Percentiles rank a stretch among this genome's conserved stretches.
Evolutionary conservation across 2,888 invertebrate genomes (phyloP).

Genomic region (Meloe dianella): DNA sequence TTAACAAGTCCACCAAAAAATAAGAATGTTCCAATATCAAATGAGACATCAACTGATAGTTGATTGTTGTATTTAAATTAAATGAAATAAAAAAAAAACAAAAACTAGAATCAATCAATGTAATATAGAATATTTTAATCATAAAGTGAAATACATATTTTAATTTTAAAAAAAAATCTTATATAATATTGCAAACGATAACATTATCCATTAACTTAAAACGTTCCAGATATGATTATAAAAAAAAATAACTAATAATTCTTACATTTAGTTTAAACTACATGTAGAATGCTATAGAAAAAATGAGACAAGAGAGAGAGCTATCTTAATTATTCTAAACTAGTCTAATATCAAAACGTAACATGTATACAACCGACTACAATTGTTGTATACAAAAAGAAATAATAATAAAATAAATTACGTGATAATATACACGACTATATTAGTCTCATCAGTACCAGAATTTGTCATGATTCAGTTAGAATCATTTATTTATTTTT

Average conservation of each 20-base stretch:
- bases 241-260: slow-evolving; percentile 46
- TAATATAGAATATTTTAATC: slow-evolving; percentile 50
- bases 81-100: slow-evolving; percentile 4
- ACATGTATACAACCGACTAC: slow-evolving; percentile 45
- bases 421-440: slow-evolving; percentile 41
- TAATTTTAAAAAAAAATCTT: slow-evolving; percentile 53
- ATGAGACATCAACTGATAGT: neutral
- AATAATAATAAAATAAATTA: slow-evolving; percentile 47
- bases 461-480: slow-evolving; percentile 38
- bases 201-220: slow-evolving; percentile 41
- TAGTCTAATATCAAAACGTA: slow-evolving; percentile 51
- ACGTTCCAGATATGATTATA: slow-evolving; percentile 43
- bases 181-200: slow-evolving; percentile 54
- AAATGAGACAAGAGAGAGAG: slow-evolving; percentile 48
- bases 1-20: slow-evolving; percentile 61
- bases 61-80: neutral
- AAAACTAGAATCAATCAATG: slow-evolving; percentile 1
- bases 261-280: slow-evolving; percentile 47
- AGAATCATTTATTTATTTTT: slow-evolving; percentile 38
- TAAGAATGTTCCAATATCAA: slow-evolving; percentile 22
- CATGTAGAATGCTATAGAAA: slow-evolving; percentile 56
- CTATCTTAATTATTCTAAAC: slow-evolving; percentile 52
- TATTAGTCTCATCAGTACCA: slow-evolving; percentile 49
- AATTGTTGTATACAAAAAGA: slow-evolving; percentile 41
- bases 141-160: slow-evolving; percentile 54